Conservation (phyloP, 2,888 invertebrate species). For the Hemaris fuciformis region DNA sequence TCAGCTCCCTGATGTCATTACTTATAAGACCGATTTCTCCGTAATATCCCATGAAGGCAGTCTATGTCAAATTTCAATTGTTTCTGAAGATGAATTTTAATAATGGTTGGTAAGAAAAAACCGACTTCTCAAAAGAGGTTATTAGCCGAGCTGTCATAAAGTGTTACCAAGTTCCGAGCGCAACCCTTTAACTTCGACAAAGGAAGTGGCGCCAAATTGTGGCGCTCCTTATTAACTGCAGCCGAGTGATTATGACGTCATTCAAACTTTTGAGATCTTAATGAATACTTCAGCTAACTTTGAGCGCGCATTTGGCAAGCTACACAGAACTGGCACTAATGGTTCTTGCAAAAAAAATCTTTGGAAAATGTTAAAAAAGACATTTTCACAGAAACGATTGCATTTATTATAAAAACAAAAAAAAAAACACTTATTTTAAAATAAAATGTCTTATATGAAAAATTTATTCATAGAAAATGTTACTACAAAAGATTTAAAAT, state of each 20-base stretch:
- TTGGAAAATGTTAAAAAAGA: too few species aligned
- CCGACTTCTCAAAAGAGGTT: neutral
- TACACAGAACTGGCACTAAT: neutral
- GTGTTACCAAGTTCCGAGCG: neutral
- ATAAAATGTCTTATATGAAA: too few species aligned
- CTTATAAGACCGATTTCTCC: too few species aligned
- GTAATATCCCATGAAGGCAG: too few species aligned
- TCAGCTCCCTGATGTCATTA: too few species aligned
- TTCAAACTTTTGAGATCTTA: neutral
- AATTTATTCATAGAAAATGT: too few species aligned
- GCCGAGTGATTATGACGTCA: slow-evolving; percentile 6
- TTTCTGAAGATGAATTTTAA: too few species aligned
- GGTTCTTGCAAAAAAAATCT: neutral
- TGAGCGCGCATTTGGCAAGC: neutral
- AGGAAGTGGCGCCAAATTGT: slow-evolving; percentile 12
- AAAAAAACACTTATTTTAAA: too few species aligned
- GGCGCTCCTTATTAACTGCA: slow-evolving; percentile 1
- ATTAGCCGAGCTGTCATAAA: slow-evolving; percentile 2
- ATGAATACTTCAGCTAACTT: neutral
- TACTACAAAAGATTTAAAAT: too few species aligned
- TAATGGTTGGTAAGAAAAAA: neutral
- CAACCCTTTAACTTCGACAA: neutral
- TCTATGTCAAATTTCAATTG: too few species aligned
- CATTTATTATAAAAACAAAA: too few species aligned
- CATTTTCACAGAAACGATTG: too few species aligned